Percentiles rank a stretch among this genome's conserved stretches.
phyloP scores from a whole-genome alignment of 37 sponge, comb jelly and placozoan genomes.

The Lycopodina hypogea region DNA sequence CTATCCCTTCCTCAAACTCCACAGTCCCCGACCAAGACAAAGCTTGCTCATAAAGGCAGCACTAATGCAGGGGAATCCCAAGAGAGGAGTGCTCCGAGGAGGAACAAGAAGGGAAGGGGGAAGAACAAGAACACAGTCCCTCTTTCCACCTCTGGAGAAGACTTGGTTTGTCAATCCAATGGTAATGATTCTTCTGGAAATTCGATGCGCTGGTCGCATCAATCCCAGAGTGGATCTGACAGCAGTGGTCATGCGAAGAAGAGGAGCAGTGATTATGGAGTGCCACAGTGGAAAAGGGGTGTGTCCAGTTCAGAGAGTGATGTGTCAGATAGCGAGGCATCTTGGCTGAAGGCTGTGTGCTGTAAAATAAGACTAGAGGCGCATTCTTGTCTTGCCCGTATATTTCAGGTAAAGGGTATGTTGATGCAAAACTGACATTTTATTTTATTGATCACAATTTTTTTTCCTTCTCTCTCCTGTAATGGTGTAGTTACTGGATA shows the following conservation, averaged over 20 bases:
- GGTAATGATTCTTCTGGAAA: background rate
- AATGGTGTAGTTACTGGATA: conserved; percentile 12
- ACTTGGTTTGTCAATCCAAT: conserved; percentile 1
- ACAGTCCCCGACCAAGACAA: background rate
- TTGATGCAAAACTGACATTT: background rate
- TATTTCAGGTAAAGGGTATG: conserved; percentile 22
- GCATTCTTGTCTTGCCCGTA: conserved; percentile 7
- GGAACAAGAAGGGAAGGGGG: background rate
- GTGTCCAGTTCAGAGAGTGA: conserved; percentile 56
- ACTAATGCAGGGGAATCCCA: conserved; percentile 31
- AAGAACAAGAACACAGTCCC: background rate
- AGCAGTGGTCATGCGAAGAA: background rate
- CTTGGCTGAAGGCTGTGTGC: conserved; percentile 1
- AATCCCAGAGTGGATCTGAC: background rate
- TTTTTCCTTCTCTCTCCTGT: background rate
- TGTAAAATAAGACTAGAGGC: conserved; percentile 30
- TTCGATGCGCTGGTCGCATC: background rate
- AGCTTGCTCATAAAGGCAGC: too few species aligned
- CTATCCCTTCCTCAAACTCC: conserved; percentile 1
- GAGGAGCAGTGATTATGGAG: background rate
- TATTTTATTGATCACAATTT: background rate
- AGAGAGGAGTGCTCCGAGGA: background rate
- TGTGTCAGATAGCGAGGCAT: conserved; percentile 34
- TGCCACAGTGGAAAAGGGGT: background rate
- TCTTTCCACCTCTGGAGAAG: background rate